These are phyloP conservation scores for Leucoraja ocellata DNA, from an alignment of 2,797 vertebrate genomes.

Conservation along the genomic window DNA sequence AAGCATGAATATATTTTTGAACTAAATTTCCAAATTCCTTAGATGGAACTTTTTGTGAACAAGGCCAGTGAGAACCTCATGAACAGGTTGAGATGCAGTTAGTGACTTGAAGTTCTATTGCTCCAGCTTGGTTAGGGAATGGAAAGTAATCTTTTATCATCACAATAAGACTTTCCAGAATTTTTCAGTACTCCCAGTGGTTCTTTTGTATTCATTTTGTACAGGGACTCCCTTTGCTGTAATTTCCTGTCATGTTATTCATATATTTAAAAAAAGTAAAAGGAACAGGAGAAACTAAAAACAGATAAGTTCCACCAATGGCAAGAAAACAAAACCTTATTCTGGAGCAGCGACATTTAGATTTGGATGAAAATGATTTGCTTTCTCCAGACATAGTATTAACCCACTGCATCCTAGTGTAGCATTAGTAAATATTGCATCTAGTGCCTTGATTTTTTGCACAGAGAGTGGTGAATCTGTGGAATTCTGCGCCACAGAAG, in stretches of 20 bases:
- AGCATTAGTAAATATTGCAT: background rate
- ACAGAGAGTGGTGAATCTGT: no score
- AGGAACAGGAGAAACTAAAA: background rate
- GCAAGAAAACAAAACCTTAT: background rate
- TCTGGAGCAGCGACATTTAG: background rate
- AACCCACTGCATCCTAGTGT: background rate
- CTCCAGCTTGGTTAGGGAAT: background rate
- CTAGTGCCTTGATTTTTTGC: background rate
- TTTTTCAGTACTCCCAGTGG: background rate
- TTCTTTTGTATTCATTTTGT: background rate
- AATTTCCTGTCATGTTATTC: background rate
- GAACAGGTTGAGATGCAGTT: background rate
- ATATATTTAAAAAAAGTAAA: background rate
- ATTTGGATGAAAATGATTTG: background rate
- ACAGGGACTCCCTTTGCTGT: background rate
- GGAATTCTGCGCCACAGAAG: no score
- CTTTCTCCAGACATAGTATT: background rate
- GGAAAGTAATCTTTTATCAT: background rate
- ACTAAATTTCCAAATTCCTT: conserved; percentile 9
- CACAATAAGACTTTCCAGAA: background rate
- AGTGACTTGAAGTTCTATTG: background rate
- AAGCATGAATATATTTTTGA: background rate
- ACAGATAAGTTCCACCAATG: background rate
- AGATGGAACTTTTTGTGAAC: background rate
- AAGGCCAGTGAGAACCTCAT: background rate